Base-by-base conservation (phyloP, 2,888 invertebrate genomes). In the Diplazon laetatorius region DNA sequence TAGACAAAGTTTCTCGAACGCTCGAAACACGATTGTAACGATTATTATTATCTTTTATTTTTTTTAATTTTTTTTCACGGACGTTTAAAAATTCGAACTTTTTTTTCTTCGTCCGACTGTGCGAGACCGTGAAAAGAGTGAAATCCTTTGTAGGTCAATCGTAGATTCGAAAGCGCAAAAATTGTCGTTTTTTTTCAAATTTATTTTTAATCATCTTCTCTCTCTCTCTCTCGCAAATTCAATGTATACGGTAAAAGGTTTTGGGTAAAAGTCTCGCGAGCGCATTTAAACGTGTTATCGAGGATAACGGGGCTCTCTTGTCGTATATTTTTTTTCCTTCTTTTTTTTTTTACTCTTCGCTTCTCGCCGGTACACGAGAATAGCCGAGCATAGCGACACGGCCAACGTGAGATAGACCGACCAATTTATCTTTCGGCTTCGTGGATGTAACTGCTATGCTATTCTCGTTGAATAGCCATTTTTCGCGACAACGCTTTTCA, bases 361-460 rank as follows among this genome's bases (percentile, higher is more conserved):
- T 44, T 22, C 25, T 16, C 37, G 60, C 46, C 37, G 60, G 16
- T 44, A 55, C 48, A 37, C 48, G 20, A 68, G 37, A 63, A 62
- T 25, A 2, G 30, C 39, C 52, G 22, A n/a, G 16, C 37, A 5
- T 25, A 18, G 16, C 25, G 48, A 20, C n/a, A 10, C 10, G 60
- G 39, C 46, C 35, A 39, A 50, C 50, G 30, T n/a, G 16, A 20
- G 37, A 18, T 44, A 52, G 42, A 60, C 42, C 35, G 65, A 44
- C 6, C 50, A 60, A 76, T 76, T 76, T 76, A 76, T 76, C 71
- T 76, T 18, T 42, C 52, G 60, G 18, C 14, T 35, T 59, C n/a
- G n/a, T n/a, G n/a, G 14, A 55, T n/a, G 37, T 42, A 39, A 18
- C 52, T 63, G 48, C 69, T 16, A 16, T 37, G 50, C 50, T 60